Base-by-base conservation (phyloP, 1,140 invertebrate species). In the Potamilus streckersoni region DNA sequence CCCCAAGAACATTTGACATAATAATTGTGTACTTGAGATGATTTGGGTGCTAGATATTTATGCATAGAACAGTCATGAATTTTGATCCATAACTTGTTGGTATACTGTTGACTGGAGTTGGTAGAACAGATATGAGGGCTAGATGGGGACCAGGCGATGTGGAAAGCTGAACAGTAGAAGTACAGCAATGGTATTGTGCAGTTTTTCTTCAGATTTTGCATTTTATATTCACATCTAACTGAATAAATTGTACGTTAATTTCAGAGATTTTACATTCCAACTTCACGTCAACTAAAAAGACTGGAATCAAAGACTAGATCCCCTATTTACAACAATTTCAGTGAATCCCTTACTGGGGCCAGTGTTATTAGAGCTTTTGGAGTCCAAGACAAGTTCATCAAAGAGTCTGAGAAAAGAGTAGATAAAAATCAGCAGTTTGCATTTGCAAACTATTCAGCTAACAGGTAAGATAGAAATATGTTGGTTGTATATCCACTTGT, bases 261-360 rank as follows among this genome's bases (percentile, higher is more conserved):
- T 23, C 93, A 98, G 92, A 93, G 95, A 79, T 96, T 97, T 91
- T 99, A 98, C 88, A 95, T 99, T 66, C 91, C 94, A 3, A 96
- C 96, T 0, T 91, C 91, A 12, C 86, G 92, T 69, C 92, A 92
- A 72, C 74, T 92, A 14, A 91, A 91, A 67, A 82, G 91, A 38
- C 80, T 92, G 0, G 90, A 91, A 68, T 90, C 90, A 15, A 89
- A 90, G 49, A 89, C 89, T 0, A 70, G 89, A 20, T 92, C 91
- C 11, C 91, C 91, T 0, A 91, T 92, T 58, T 92, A 91, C 78
- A 91, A 89, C 56, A 91, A 91, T 80, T 91, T 92, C 71, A 84
- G 88, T 23, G 91, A 92, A 73, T 90, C 90, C 14, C 64, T 93
- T 8, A 81, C 88, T 65, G 92, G 92, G 23, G 90, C 81, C 74